Evolutionary conservation across 2,113 vertebrate genomes (phyloP).

Genomic region (Leptosomus discolor): DNA sequence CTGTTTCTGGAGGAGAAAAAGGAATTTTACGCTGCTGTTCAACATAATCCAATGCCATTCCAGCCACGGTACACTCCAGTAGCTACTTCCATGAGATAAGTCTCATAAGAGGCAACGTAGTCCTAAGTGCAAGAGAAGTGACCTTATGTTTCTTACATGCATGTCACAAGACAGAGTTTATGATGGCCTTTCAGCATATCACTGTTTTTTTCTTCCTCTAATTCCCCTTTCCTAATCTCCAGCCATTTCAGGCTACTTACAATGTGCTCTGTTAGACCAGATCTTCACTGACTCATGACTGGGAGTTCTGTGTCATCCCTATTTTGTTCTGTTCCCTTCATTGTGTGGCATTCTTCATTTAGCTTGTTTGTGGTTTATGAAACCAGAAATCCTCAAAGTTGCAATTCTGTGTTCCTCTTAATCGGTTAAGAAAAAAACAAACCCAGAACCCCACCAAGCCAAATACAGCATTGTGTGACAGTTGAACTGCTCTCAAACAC

Average conservation of each 20-base stretch:
- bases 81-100: neutral
- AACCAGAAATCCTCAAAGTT: neutral
- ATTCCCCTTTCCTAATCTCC: neutral
- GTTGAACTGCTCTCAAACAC: slow-evolving; percentile 9
- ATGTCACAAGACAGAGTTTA: neutral
- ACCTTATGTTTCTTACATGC: neutral
- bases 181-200: neutral
- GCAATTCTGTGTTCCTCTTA: neutral
- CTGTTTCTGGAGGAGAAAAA: neutral
- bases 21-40: neutral
- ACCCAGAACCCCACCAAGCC: neutral
- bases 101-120: neutral
- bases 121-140: neutral
- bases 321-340: neutral
- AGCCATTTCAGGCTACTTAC: neutral
- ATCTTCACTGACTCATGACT: neutral
- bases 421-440: neutral
- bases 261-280: neutral
- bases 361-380: neutral
- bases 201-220: neutral
- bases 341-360: neutral
- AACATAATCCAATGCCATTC: neutral
- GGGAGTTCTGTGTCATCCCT: neutral
- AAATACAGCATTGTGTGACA: neutral
- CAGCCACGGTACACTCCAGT: neutral